A percentile compares a stretch with the other conserved stretches of the same genome.
Evolutionary conservation across 2,797 vertebrate genomes (phyloP).

Genomic region (Chelidonichthys spinosus): DNA sequence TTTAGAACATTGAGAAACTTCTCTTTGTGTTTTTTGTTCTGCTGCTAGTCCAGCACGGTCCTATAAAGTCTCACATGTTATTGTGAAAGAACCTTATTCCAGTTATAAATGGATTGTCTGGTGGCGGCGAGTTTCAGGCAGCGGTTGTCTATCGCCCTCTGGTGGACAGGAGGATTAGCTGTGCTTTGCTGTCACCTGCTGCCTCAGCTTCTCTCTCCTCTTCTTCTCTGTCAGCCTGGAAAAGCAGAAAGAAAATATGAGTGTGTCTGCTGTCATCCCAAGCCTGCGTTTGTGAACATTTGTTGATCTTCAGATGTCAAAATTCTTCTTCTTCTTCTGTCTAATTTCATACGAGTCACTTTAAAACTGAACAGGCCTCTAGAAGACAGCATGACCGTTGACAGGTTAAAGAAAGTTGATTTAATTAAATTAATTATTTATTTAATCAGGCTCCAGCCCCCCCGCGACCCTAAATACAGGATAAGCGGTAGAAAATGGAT

Average conservation of each 20-base stretch:
- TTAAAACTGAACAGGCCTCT: background rate
- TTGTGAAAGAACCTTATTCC: conserved; percentile 30
- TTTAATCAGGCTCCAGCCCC: too few species aligned
- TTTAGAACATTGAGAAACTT: conserved; percentile 64
- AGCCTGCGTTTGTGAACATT: background rate
- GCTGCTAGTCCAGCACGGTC: conserved; percentile 11
- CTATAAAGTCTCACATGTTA: conserved; percentile 25
- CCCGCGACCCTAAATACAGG: too few species aligned
- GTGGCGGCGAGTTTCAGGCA: conserved; percentile 10
- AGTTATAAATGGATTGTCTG: conserved; percentile 35
- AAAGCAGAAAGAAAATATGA: background rate
- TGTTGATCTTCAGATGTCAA: background rate
- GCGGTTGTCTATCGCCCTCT: conserved; percentile 24
- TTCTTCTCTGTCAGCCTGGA: conserved; percentile 89
- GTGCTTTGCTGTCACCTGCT: conserved; percentile 86
- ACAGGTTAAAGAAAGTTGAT: background rate
- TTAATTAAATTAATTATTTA: background rate
- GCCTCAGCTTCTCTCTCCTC: conserved; percentile 85
- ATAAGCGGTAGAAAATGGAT: too few species aligned
- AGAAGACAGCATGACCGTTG: too few species aligned
- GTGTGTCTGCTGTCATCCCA: background rate
- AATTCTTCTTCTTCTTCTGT: background rate
- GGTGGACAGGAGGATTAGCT: conserved; percentile 76
- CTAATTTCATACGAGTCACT: background rate
- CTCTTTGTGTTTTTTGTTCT: conserved; percentile 8